Evolutionary conservation across 2,113 vertebrate species (phyloP).

Genomic region (Mugil cephalus): DNA sequence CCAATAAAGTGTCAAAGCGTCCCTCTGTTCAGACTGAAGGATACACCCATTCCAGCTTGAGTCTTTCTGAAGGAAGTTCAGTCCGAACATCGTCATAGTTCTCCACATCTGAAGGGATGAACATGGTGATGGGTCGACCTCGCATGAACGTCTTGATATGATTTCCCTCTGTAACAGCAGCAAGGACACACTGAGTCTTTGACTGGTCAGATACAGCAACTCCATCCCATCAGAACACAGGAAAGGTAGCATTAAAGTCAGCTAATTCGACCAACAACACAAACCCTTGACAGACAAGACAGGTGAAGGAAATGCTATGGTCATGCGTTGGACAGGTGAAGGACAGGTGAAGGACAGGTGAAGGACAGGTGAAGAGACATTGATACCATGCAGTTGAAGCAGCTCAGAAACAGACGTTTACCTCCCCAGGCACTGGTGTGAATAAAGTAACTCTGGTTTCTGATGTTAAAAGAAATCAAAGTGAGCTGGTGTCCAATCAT

Average conservation of each 20-base stretch:
- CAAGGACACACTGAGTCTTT: background rate
- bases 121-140: constrained; percentile 98
- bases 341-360: background rate
- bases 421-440: constrained; percentile 1
- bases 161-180: constrained; percentile 89
- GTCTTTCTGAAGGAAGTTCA: constrained; percentile 93
- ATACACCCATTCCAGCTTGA: constrained; percentile 99
- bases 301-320: background rate
- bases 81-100: constrained; percentile 93
- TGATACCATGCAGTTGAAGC: constrained; percentile 14
- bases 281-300: background rate
- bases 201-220: too few relatives aligned
- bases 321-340: too few relatives aligned
- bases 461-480: background rate
- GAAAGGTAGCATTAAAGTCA: too few relatives aligned
- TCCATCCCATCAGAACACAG: too few relatives aligned
- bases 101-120: constrained; percentile 94
- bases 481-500: background rate
- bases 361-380: background rate
- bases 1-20: background rate
- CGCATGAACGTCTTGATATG: constrained; percentile 99
- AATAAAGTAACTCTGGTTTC: background rate
- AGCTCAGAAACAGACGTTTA: constrained; percentile 21
- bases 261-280: background rate
- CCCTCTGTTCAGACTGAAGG: constrained; percentile 76